Base-by-base conservation (phyloP, 2,113 vertebrate genomes). In the Lophura nycthemera region DNA sequence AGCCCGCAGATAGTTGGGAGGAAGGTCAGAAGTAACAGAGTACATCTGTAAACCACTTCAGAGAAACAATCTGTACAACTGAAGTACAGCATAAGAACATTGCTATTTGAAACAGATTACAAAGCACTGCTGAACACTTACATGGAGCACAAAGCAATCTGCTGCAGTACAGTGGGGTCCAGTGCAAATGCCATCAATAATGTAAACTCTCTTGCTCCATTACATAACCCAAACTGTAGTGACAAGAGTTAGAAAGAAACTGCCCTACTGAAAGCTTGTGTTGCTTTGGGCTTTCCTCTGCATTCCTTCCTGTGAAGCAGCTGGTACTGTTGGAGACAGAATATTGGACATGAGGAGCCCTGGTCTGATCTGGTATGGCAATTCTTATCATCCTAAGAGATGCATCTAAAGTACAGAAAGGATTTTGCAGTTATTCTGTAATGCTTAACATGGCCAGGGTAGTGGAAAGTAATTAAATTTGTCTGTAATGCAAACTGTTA, bases 331-430 rank as follows among this genome's bases (percentile, higher is more conserved):
- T 3, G 42, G 87, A 16, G 45, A 65, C 63, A 27, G 75, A 34
- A 11, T 40, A 17, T 2, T 60, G 94, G 84, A 40, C 75, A 4
- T 4, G 82, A 73, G 87, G 82, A 93, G 67, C 78, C 59, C 82
- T 63, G 74, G n/a, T 38, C 72, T 86, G 75, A 21, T 19, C 74
- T 22, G 67, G 57, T 76, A 15, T 9, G 76, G 77, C 90, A 29
- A 4, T 47, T 70, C 43, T 42, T 21, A 4, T 8, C 48, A 3
- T 34, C 70, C 63, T 50, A 13, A 59, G 80, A 43, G 73, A 36
- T 13, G 8, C 0, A 0, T 4, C 76, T 13, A 7, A 22, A 0
- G 29, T 38, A 47, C 4, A 0, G 8, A 52, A 38, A 18, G 61
- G 43, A 77, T 57, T 60, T 25, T n/a, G 27, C 50, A 73, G 52